Base-by-base conservation (phyloP, 2,797 vertebrate species). In the Lemur catta region DNA sequence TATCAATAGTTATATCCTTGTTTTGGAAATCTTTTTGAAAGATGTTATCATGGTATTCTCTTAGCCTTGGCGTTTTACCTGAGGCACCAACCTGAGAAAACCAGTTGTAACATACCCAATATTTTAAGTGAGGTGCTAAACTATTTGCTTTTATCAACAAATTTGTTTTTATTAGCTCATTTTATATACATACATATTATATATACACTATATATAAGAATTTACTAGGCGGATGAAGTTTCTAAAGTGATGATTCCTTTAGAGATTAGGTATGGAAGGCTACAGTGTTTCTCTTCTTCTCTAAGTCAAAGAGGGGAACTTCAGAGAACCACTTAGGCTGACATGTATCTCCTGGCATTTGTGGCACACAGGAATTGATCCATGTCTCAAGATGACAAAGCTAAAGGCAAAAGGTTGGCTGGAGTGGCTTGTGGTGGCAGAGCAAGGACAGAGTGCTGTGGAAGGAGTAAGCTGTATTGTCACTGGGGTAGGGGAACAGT, bases 1-100 rank as follows among this genome's bases (percentile, higher is more conserved):
- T 80, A 11, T 63, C 55, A 86, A 86, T 86, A 69, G 22, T 81
- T 13, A 1, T 80, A 38, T 94, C 26, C 67, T n/a, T 52, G 46
- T 61, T 91, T 89, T 69, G 41, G 33, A 41, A 72, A 63, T 52
- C 17, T 75, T 92, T 80, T 76, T 92, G 67, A 82, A 96, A 90
- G 12, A 55, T 48, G 12, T 86, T 69, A 30, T 72, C 65, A 84
- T 69, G 61, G 28, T 46, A 84, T 11, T 80, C 48, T 92, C 33
- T 91, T 72, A 84, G 48, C 35, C 30, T 61, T 86, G 14, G 41
- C 50, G 9, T 69, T 92, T 92, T 41, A 72, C 17, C 48, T 76
- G 26, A 86, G 26, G 20, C 33, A 81, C 20, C 5, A 63, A 61
- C 11, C 24, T 67, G n/a, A 96, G 74, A 59, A 92, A 88, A 92